These are phyloP conservation scores for Crax fasciolata DNA, from an alignment of 2,797 vertebrate genomes.

Conservation along the genomic window DNA sequence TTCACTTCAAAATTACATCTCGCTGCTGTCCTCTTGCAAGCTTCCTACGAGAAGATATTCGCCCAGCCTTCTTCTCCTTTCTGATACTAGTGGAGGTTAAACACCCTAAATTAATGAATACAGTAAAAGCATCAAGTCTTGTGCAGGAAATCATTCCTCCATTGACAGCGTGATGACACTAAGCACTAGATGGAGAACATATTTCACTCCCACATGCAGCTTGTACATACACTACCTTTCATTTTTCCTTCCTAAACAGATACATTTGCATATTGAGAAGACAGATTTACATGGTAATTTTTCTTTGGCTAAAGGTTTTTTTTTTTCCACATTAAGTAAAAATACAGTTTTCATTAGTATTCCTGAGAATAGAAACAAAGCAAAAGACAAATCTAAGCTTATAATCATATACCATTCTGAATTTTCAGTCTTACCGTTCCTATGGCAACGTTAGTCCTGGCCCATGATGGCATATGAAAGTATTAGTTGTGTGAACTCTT, in stretches of 20 bases:
- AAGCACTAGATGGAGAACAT: slow-evolving; percentile 28
- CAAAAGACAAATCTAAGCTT: background rate
- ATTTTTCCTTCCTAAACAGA: background rate
- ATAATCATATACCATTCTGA: background rate
- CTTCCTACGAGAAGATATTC: background rate
- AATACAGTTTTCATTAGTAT: background rate
- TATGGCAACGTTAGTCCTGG: slow-evolving; percentile 36
- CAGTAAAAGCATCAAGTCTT: background rate
- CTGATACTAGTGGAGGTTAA: background rate
- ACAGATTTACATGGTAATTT: background rate
- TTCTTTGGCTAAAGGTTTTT: background rate
- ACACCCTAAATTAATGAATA: background rate
- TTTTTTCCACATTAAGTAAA: background rate
- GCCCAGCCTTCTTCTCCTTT: background rate
- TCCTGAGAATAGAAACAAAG: background rate
- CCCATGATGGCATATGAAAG: background rate
- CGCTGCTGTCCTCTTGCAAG: accelerated
- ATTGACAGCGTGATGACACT: background rate
- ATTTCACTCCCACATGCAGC: slow-evolving; percentile 46
- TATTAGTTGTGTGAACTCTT: background rate
- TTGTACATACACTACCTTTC: background rate
- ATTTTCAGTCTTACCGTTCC: slow-evolving; percentile 16
- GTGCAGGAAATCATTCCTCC: slow-evolving; percentile 35
- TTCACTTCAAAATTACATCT: background rate
- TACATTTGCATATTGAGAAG: background rate